Evolutionary conservation across 2,888 invertebrate species (phyloP), one percentile per base, ranked within the genome.

Genomic region (Altica lythri): DNA sequence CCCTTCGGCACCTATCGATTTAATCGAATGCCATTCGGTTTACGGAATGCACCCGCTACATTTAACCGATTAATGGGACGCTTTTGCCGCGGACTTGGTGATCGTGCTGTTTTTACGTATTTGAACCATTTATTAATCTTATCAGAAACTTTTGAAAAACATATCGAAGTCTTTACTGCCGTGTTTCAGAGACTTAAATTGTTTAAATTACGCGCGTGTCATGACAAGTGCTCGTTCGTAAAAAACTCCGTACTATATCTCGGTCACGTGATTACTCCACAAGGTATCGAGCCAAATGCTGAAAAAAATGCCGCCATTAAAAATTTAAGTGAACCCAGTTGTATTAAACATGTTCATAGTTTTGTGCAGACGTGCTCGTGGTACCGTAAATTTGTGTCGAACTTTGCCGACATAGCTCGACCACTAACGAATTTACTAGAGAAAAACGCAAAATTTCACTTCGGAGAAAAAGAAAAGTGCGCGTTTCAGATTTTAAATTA

Each of bases 271-370:
- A 57, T 57, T 30, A 53, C 49, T 12, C 25, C 34, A 14, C 22
- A 50, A 13, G 54, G 63, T 9, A 61, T 66, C 16, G 16, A 16
- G n/a, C 44, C 55, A 5, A 46, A 62, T 42, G 60, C 63, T 10
- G 55, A 53, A 9, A 66, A 66, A 42, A 48, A 52, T 12, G 17
- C 50, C 2, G 65, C 67, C 2, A 61, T 64, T 13, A 6, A 25
- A 13, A 29, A 52, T 22, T 32, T 52, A 12, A 29, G 13, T 19
- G 12, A 46, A 14, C 55, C 52, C 9, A 27, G 4, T 32, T 22
- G 35, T 35, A 32, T 34, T 9, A 45, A 52, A 16, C 35, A 47
- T 2, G 40, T 53, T 14, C 38, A 30, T 8, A 37, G 45, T 44
- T 55, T 45, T 35, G 29, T 45, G 9, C 51, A 51, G 12, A 42